These are phyloP conservation scores for Camponotus pennsylvanicus DNA, from an alignment of 1,140 invertebrate species.

Conservation along the genomic window DNA sequence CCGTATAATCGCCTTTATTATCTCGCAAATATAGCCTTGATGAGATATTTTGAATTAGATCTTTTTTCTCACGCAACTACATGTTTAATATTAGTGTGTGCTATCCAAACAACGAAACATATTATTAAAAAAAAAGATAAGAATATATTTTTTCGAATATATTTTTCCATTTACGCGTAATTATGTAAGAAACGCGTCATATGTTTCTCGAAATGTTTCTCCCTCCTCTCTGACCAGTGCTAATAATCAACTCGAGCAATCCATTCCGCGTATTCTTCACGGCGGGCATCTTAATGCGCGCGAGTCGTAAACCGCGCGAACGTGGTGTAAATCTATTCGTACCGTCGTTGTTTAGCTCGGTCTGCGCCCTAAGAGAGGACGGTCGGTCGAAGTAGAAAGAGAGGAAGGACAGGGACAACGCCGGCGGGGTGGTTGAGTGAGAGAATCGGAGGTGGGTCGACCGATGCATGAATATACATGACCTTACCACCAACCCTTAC, in stretches of 20 bases:
- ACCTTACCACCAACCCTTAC: slow-evolving; percentile 85
- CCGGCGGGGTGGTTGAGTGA: slow-evolving; percentile 70
- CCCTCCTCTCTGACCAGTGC: not conserved
- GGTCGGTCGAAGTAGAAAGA: slow-evolving; percentile 64
- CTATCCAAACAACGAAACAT: not conserved
- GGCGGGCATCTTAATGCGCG: slow-evolving; percentile 72
- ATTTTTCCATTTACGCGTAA: slow-evolving; percentile 21
- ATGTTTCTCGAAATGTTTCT: not conserved
- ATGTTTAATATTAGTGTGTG: not conserved
- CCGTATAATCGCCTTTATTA: slow-evolving; percentile 28
- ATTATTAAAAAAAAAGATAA: not conserved
- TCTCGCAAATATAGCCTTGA: slow-evolving; percentile 14
- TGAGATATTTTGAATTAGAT: slow-evolving; percentile 5
- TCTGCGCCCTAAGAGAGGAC: slow-evolving; percentile 74
- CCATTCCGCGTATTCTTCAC: slow-evolving; percentile 64
- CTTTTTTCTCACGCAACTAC: not conserved
- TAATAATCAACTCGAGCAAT: slow-evolving; percentile 23
- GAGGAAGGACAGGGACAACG: slow-evolving; percentile 64
- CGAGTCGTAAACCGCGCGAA: slow-evolving; percentile 79
- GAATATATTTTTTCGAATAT: not conserved
- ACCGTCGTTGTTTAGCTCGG: slow-evolving; percentile 81
- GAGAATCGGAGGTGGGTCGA: slow-evolving; percentile 77
- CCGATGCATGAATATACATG: slow-evolving; percentile 86
- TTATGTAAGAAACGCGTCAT: not conserved
- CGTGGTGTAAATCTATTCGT: slow-evolving; percentile 81